Conservation (phyloP, 2,888 invertebrate species). For the Aphodius sticticus region DNA sequence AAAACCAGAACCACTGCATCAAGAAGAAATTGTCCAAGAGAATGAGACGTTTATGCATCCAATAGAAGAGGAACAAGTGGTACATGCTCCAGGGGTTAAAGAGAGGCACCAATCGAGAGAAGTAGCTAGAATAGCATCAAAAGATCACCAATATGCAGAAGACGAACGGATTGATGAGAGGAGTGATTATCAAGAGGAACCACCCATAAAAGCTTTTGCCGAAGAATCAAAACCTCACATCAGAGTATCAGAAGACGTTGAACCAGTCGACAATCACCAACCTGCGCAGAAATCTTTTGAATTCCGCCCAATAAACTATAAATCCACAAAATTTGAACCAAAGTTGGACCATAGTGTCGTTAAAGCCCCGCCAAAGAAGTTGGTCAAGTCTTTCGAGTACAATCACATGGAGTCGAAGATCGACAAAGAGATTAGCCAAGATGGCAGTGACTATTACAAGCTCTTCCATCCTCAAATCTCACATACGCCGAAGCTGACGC, state of each 20-base stretch:
- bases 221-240: background rate
- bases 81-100: background rate
- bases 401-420: background rate
- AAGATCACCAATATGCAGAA: background rate
- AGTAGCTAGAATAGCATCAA: background rate
- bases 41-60: background rate
- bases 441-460: background rate
- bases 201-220: background rate
- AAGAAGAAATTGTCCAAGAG: background rate
- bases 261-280: background rate
- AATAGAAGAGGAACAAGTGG: background rate
- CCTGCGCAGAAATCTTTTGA: background rate
- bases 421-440: background rate
- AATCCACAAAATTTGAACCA: background rate
- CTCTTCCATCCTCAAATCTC: background rate
- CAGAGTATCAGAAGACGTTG: background rate
- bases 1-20: background rate
- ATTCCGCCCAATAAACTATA: background rate
- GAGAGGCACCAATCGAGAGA: background rate
- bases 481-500: background rate
- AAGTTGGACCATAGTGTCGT: background rate
- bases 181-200: background rate
- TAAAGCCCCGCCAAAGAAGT: background rate
- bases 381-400: background rate
- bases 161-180: background rate